Evolutionary conservation across 2,113 vertebrate genomes (phyloP), one percentile per base, ranked within the genome.

Genomic region (Labrus mixtus): DNA sequence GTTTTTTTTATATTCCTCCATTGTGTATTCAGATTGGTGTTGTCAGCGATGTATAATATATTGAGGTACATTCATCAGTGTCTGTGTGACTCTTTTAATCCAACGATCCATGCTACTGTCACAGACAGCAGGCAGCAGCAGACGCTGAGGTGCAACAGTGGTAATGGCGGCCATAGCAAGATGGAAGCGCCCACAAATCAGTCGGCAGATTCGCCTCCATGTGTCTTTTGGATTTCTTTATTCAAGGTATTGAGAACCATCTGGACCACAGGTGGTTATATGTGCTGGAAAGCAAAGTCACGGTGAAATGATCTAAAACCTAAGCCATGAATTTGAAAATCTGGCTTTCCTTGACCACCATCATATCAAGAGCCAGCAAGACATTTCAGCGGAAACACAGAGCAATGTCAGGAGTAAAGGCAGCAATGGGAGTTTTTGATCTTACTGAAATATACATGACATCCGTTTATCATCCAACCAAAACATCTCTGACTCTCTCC

Each of bases 401-500:
- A 9, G 45, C 20, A 17, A 17, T 13, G 48, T 20, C 17, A 39
- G n/a, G 7, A 60, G 33, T 10, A 68, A 36, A 57, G 25, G 53
- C 53, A 45, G 50, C 10, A 17, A 9, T 20, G 58, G 39, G 58
- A 43, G 23, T 39, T 22, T 45, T 29, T 8, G 16, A 68, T 64
- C 15, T 59, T 13, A 17, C n/a, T 73, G 69, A 82, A 86, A 76
- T 73, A 66, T 68, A 71, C 23, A 76, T 81, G 64, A 76, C 25
- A n/a, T 71, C 67, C 3, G 50, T 76, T 88, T 68, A 73, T 62
- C n/a, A n/a, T 68, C 46, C 22, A 77, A 76, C 33, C 68, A 73
- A 76, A 81, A 77, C 65, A 67, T 72, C 48, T 77, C 60, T 75
- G 72, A 63, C 65, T 73, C 50, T 73, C 61, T 76, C 79, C 53